phyloP scores from a whole-genome alignment of 2,888 invertebrate species.

The Sarcophaga variegata region DNA sequence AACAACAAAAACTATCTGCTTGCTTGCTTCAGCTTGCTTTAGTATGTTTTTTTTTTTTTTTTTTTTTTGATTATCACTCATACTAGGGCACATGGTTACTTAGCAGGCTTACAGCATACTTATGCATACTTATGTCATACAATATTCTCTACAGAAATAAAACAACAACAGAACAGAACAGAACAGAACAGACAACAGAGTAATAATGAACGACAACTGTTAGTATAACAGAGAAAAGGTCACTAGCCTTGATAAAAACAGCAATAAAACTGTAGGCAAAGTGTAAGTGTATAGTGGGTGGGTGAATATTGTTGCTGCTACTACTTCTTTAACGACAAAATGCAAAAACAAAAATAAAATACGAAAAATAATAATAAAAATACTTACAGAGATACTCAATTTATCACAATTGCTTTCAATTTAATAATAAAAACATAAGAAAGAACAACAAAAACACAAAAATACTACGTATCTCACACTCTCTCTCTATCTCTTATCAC shows the following conservation, averaged over 20 bases:
- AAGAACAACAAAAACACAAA: not conserved
- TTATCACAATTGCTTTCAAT: conserved; percentile 70
- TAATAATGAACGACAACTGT: conserved; percentile 30
- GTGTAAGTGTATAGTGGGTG: conserved; percentile 47
- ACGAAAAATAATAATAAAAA: conserved; percentile 56
- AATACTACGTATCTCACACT: conserved; percentile 7
- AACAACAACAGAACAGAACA: conserved; percentile 13
- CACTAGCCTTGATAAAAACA: conserved; percentile 68
- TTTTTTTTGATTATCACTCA: too few species aligned
- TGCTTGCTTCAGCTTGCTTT: conserved; percentile 1
- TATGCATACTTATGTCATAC: too few species aligned
- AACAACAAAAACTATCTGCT: conserved; percentile 39
- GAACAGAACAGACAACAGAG: not conserved
- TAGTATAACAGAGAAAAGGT: conserved; percentile 58
- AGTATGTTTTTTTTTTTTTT: not conserved
- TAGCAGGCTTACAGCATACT: conserved; percentile 11
- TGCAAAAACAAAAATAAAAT: conserved; percentile 17
- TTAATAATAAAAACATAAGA: conserved; percentile 24
- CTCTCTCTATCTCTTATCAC: too few species aligned
- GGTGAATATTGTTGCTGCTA: conserved; percentile 44
- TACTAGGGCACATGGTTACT: too few species aligned
- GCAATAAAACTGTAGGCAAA: conserved; percentile 8
- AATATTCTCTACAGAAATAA: not conserved
- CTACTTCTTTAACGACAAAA: conserved; percentile 13
- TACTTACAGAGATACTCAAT: conserved; percentile 68